A percentile compares a stretch with the other conserved stretches of the same genome.
Conservation (phyloP, 1,140 invertebrate species). For the Galleria mellonella region DNA sequence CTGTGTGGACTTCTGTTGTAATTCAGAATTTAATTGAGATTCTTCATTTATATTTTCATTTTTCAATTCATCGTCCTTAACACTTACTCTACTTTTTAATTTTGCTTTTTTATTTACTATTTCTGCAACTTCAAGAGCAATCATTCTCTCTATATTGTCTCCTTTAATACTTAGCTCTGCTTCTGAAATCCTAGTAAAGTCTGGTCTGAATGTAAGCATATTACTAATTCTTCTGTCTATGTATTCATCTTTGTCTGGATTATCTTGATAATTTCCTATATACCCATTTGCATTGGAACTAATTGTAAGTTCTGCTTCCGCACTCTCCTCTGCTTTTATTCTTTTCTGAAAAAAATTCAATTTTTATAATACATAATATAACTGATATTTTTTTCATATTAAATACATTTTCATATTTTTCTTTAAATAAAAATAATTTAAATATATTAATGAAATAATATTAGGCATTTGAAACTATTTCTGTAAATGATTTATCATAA, state of each 20-base stretch:
- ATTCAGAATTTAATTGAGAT: conserved; percentile 16
- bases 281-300: conserved; percentile 26
- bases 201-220: conserved; percentile 47
- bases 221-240: conserved; percentile 46
- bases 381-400: no score
- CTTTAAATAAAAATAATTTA: no score
- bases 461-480: no score
- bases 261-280: conserved; percentile 14
- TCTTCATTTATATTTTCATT: conserved; percentile 13
- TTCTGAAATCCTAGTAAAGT: conserved; percentile 30
- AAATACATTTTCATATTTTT: no score
- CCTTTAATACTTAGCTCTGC: conserved; percentile 14
- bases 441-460: no score
- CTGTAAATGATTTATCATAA: no score
- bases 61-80: conserved; percentile 13
- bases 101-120: conserved; percentile 30
- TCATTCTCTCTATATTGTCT: conserved; percentile 29
- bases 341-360: conserved; percentile 35
- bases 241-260: conserved; percentile 26
- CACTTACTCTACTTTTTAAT: conserved; percentile 20
- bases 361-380: not conserved
- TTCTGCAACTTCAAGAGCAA: conserved; percentile 35
- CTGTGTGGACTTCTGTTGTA: conserved; percentile 31
- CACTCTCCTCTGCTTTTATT: conserved; percentile 38
- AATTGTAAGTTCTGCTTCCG: conserved; percentile 21